Conservation (phyloP, 2,797 vertebrate genomes). For the Tenualosa ilisha region DNA sequence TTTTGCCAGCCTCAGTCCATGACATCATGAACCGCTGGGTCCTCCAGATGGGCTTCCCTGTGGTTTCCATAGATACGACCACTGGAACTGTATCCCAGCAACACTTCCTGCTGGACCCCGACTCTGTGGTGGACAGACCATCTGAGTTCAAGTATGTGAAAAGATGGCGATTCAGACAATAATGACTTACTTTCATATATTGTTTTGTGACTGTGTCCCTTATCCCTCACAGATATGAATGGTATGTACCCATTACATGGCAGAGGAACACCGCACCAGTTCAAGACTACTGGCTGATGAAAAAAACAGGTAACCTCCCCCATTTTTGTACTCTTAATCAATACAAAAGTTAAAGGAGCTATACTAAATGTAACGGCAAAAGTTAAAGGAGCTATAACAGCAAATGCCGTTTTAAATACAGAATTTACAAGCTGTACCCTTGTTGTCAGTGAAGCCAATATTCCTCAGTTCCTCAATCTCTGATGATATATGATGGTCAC, state of each 20-base stretch:
- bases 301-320: conserved; percentile 43
- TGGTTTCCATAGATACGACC: conserved; percentile 77
- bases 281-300: conserved; percentile 60
- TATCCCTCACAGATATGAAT: conserved; percentile 78
- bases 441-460: no score
- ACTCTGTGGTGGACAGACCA: conserved; percentile 62
- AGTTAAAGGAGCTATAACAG: not conserved
- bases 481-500: not conserved
- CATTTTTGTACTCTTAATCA: not conserved
- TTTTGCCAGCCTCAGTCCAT: conserved; percentile 56
- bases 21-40: conserved; percentile 92
- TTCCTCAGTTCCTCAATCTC: not conserved
- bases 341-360: not conserved
- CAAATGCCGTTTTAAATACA: no score
- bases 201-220: not conserved
- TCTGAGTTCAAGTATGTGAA: conserved; percentile 78
- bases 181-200: not conserved
- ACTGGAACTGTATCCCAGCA: conserved; percentile 69
- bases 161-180: no score
- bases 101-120: conserved; percentile 86
- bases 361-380: not conserved
- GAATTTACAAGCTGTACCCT: no score
- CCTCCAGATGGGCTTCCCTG: conserved; percentile 94
- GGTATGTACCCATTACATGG: conserved; percentile 84
- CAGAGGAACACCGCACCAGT: rapidly evolving